Evolutionary conservation across 1,140 invertebrate species (phyloP).

Genomic region (Neoseiulus cucumeris): DNA sequence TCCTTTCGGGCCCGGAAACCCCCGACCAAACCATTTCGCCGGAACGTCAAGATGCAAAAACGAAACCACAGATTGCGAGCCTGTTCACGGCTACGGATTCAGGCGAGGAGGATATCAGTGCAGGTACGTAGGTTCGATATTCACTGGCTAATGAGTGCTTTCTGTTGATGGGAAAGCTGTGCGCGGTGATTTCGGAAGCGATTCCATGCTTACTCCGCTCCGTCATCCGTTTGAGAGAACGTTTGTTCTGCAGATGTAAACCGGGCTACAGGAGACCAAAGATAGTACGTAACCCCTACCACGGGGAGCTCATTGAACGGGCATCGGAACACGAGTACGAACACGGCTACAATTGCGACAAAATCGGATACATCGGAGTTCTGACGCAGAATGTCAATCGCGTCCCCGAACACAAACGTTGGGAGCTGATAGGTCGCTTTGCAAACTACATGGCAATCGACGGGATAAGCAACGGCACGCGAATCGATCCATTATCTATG

Average conservation of each 20-base stretch:
- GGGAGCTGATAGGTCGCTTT: constrained; percentile 17
- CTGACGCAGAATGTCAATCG: constrained; percentile 22
- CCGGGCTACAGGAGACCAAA: constrained; percentile 71
- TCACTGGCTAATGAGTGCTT: no score
- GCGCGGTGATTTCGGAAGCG: not conserved
- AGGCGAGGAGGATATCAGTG: constrained; percentile 87
- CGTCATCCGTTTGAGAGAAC: no score
- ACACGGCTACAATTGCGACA: constrained; percentile 70
- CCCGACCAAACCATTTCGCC: constrained; percentile 64
- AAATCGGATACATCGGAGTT: constrained; percentile 49
- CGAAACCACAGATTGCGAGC: constrained; percentile 90
- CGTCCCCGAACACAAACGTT: constrained; percentile 16
- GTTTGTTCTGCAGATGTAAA: constrained; percentile 35
- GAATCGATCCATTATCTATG: constrained; percentile 18
- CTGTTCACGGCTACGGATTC: constrained; percentile 83
- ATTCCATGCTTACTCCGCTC: no score
- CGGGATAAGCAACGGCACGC: constrained; percentile 15
- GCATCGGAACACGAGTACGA: constrained; percentile 76
- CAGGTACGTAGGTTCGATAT: no score
- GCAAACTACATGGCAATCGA: constrained; percentile 18
- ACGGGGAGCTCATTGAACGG: constrained; percentile 78
- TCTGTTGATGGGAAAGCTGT: not conserved
- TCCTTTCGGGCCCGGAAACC: constrained; percentile 66
- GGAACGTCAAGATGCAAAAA: constrained; percentile 76
- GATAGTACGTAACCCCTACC: constrained; percentile 62